phyloP scores from a whole-genome alignment of 23 tunicate genomes.

The Styela plicata region DNA sequence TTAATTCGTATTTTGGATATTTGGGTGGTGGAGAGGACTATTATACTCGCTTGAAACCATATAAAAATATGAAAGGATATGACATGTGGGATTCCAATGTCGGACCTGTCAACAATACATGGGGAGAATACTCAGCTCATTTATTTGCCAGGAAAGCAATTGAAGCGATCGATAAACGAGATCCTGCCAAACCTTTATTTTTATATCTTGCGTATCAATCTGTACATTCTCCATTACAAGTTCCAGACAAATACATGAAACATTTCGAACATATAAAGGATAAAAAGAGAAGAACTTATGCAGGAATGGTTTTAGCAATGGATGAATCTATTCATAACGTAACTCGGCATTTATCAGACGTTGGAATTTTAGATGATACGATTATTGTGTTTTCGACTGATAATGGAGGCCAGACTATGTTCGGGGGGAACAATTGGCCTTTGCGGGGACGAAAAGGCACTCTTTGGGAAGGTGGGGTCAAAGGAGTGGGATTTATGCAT shows the following conservation, averaged over 20 bases:
- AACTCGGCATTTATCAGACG: slow-evolving; percentile 53
- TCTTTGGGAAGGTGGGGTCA: slow-evolving; percentile 90
- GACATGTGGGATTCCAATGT: slow-evolving; percentile 52
- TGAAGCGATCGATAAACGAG: slow-evolving; percentile 56
- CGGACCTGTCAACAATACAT: slow-evolving; percentile 72
- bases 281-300: slow-evolving; percentile 42
- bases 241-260: slow-evolving; percentile 41
- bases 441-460: slow-evolving; percentile 70
- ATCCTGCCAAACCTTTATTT: slow-evolving; percentile 60
- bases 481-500: slow-evolving; percentile 81
- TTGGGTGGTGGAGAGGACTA: slow-evolving; percentile 78
- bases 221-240: slow-evolving; percentile 70
- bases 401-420: slow-evolving; percentile 82
- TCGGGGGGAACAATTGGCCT: slow-evolving; percentile 94
- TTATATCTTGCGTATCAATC: slow-evolving; percentile 67
- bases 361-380: slow-evolving; percentile 64
- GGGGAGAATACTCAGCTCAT: slow-evolving; percentile 71
- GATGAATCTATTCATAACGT: slow-evolving; percentile 83
- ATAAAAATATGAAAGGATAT: slow-evolving; percentile 39
- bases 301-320: slow-evolving; percentile 88
- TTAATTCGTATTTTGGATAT: slow-evolving; percentile 74
- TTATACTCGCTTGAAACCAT: slow-evolving; percentile 50
- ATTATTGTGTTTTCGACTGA: slow-evolving; percentile 78
- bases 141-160: slow-evolving; percentile 49
- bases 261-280: slow-evolving; percentile 41